These are phyloP conservation scores for Anomalospiza imberbis DNA, from an alignment of 2,797 vertebrate species.

Conservation along the genomic window DNA sequence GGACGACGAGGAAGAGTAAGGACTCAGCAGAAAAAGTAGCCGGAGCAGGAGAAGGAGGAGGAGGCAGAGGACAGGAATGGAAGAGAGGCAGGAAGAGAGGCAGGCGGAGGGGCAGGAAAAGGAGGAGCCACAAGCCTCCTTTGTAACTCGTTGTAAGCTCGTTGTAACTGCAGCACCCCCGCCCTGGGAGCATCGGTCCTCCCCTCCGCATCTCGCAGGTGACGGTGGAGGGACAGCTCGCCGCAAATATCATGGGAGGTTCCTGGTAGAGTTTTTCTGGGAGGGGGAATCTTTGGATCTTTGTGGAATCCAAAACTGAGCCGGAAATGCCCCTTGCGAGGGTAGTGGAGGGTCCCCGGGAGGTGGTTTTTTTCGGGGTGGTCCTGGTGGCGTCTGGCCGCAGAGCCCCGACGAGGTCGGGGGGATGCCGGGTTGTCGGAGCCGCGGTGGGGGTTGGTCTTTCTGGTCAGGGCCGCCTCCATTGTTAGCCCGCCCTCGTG, in stretches of 20 bases:
- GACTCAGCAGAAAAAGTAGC: neutral
- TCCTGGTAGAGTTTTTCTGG: neutral
- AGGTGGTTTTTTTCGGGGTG: too few species aligned
- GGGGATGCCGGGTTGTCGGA: neutral
- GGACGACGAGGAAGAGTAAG: neutral
- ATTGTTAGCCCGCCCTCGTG: neutral
- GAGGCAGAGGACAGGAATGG: too few species aligned
- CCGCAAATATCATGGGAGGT: neutral
- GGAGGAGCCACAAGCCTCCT: neutral
- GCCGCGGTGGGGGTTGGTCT: neutral
- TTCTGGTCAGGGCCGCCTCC: neutral
- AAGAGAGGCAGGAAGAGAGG: neutral
- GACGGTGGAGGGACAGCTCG: neutral
- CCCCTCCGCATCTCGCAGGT: neutral
- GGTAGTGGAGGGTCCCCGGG: neutral
- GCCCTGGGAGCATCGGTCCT: too few species aligned
- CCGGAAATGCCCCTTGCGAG: neutral
- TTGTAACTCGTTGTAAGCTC: too few species aligned
- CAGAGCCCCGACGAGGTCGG: neutral
- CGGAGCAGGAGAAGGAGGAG: neutral
- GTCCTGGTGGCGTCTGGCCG: neutral
- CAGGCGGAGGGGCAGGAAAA: neutral
- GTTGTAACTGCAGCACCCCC: neutral
- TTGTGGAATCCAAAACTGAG: neutral
- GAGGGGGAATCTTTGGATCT: neutral